These are phyloP conservation scores for Ypsolopha scabrella DNA, from an alignment of 2,888 invertebrate genomes.

Conservation along the genomic window DNA sequence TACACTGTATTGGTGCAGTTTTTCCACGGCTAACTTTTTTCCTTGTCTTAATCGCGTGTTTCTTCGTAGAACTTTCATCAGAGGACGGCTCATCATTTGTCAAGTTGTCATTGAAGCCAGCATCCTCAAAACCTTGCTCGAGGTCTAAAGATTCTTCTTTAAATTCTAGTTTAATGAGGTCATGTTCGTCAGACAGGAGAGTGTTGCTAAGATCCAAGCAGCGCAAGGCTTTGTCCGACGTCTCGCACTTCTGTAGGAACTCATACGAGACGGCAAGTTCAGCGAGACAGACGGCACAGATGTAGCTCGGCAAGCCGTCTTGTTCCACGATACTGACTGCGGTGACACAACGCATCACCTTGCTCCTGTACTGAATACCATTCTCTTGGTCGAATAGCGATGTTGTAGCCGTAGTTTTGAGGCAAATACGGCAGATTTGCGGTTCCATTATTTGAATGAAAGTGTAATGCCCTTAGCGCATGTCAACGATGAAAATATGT, in stretches of 20 bases:
- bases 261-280: conserved; percentile 38
- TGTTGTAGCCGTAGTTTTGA: conserved; percentile 34
- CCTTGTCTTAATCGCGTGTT: neutral
- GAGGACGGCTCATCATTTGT: too few relatives aligned
- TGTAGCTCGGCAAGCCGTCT: conserved; percentile 43
- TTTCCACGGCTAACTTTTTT: conserved; percentile 12
- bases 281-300: conserved; percentile 38
- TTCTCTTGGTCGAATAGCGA: conserved; percentile 39
- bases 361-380: conserved; percentile 34
- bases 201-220: conserved; percentile 11
- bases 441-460: conserved; percentile 18
- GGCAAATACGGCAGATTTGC: conserved; percentile 45
- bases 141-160: neutral
- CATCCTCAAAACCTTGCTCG: too few relatives aligned
- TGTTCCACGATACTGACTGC: conserved; percentile 31
- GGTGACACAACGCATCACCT: conserved; percentile 43
- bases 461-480: too few relatives aligned
- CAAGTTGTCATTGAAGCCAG: too few relatives aligned
- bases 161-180: neutral
- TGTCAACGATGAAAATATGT: too few relatives aligned
- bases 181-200: too few relatives aligned
- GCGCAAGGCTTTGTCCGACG: conserved; percentile 41
- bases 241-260: conserved; percentile 45
- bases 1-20: conserved; percentile 36
- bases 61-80: too few relatives aligned